phyloP scores from a whole-genome alignment of 2,888 invertebrate genomes.

The Eumerus sabulonum region DNA sequence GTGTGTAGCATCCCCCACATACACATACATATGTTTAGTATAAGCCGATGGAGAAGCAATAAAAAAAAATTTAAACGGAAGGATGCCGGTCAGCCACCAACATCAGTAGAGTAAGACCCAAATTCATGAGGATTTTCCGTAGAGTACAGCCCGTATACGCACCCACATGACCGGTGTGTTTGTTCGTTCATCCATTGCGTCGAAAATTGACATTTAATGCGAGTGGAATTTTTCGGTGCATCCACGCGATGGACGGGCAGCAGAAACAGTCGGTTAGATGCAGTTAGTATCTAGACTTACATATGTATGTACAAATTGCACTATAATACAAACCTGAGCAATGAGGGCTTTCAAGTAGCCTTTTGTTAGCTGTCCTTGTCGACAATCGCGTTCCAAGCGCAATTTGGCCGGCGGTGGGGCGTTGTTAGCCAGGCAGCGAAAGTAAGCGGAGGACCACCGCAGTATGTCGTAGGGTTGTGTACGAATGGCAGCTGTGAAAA shows the following conservation, averaged over 20 bases:
- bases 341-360: slow-evolving; percentile 89
- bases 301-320: slow-evolving; percentile 5
- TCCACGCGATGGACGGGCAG: background rate
- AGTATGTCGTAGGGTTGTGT: slow-evolving; percentile 93
- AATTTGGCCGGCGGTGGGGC: slow-evolving; percentile 90
- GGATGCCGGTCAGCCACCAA: background rate
- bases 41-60: too few species aligned
- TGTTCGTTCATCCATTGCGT: slow-evolving; percentile 50
- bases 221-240: background rate
- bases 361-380: slow-evolving; percentile 87
- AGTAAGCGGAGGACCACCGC: slow-evolving; percentile 91
- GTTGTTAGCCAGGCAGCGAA: slow-evolving; percentile 87
- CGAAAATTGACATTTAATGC: slow-evolving; percentile 15
- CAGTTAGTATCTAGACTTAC: slow-evolving; percentile 40
- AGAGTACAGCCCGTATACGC: background rate
- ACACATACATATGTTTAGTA: too few species aligned
- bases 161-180: slow-evolving; percentile 19
- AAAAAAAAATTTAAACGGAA: background rate
- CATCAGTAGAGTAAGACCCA: too few species aligned
- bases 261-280: slow-evolving; percentile 1
- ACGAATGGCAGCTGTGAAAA: slow-evolving; percentile 86
- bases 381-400: slow-evolving; percentile 86
- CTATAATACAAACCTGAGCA: slow-evolving; percentile 82
- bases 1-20: slow-evolving; percentile 4
- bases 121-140: background rate